Base-by-base conservation (phyloP, 1,140 invertebrate species). In the Lucilia cuprina region DNA sequence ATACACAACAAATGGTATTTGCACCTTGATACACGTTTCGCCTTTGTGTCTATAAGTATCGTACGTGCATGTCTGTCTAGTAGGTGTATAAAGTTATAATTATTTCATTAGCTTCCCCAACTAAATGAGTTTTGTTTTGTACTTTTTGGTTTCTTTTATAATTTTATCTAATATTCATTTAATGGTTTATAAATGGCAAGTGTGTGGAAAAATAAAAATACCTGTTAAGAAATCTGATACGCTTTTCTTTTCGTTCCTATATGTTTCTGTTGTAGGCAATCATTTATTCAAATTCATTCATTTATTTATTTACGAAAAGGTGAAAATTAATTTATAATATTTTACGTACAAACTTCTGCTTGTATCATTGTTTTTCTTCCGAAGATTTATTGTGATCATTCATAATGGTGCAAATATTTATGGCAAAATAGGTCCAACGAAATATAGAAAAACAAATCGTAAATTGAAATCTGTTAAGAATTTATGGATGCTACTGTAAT, bases 151-250 rank as follows among this genome's bases (percentile, higher is more conserved):
- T 65, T 70, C 7, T 7, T 25, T 70, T 70, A 12, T 70, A 21
- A 70, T 25, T 21, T 70, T 80, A 80, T 80, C 41, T 80, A 50
- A 80, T 80, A 80, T 80, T 80, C 47, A 50, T 80, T 80, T 80
- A 80, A 80, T 80, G 77, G 25, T 41, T 8, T 19, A 80, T 80
- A 80, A 80, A 80, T 70, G 21, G 17, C 65, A 19, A 19, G 65
- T 21, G 19, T 21, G 25, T 80, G 17, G 17, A 47, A 41, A 41
- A 14, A 17, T 17, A 35, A n/a, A 47, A 12, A 78, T 80, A 49
- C 77, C 41, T 80, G 77, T 80, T 49, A 21, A 49, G 41, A 25
- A 12, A 80, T 80, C 21, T 12, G 41, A 78, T 78, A n/a, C 10
- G 41, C 25, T 30, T 49, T 80, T 47, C 35, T 8, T 78, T 12